Base-by-base conservation (phyloP, 2,113 vertebrate species). In the Scomber japonicus region DNA sequence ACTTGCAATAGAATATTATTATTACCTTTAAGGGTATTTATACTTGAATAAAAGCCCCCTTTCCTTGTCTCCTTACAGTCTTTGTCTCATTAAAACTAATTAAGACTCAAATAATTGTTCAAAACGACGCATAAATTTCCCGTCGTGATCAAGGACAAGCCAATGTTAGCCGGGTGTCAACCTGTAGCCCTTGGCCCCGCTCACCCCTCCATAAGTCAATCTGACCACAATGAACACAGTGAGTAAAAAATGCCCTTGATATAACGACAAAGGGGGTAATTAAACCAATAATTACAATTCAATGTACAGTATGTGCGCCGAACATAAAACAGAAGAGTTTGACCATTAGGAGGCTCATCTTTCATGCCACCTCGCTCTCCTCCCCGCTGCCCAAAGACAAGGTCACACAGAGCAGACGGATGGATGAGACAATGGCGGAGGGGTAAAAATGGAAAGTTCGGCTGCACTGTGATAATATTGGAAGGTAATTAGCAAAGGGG, bases 211-310 rank as follows among this genome's bases (percentile, higher is more conserved):
- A 64, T 48, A 56, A 70, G 82, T 80, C 53, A 56, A 11, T 51
- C 53, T 59, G 76, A 82, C 48, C 80, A 84, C 79, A 60, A 1
- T 77, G 78, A 89, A 68, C 56, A n/a, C n/a, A 64, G 70, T 53
- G 80, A 77, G 82, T 90, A 89, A 89, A 91, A 90, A 82, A 54
- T 92, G 92, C 80, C 91, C 89, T 89, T 94, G 81, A 75, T 84
- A 17, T 87, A 89, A 86, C 64, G 83, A 83, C 81, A 53, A 74
- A 70, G 88, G 84, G 84, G 86, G 81, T 85, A 83, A 90, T 93
- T 92, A 86, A 91, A 90, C 72, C 83, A 88, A 90, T 91, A 91
- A 93, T 91, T 89, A 86, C 89, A 91, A 75, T 84, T 70, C 71
- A 63, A 64, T 92, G 86, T 86, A 85, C 35, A 40, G 35, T 40